A percentile compares a stretch with the other conserved stretches of the same genome.
These are phyloP conservation scores for Scaptomyza reducta DNA, from an alignment of 2,888 invertebrate species.

Conservation along the genomic window DNA sequence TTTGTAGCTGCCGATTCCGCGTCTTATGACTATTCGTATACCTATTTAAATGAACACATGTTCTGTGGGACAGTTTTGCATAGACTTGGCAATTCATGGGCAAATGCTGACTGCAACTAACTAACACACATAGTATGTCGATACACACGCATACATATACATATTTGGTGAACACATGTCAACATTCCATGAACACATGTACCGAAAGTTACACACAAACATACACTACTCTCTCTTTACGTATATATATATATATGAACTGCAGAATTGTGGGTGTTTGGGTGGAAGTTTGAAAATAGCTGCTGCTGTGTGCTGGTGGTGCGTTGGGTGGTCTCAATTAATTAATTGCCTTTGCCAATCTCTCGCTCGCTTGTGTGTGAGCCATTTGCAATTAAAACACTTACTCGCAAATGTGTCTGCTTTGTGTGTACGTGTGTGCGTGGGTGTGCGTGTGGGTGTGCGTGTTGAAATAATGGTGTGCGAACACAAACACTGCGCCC, in stretches of 20 bases:
- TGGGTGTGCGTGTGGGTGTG: constrained; percentile 37
- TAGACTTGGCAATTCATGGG: constrained; percentile 60
- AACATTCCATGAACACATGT: constrained; percentile 79
- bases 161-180: constrained; percentile 80
- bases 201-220: constrained; percentile 45
- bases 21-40: constrained; percentile 35
- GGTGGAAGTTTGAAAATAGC: no score
- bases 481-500: constrained; percentile 61
- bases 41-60: constrained; percentile 65
- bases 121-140: constrained; percentile 25
- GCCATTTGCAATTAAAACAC: constrained; percentile 78
- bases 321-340: constrained; percentile 69
- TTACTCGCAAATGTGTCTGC: constrained; percentile 64
- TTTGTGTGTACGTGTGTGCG: constrained; percentile 13
- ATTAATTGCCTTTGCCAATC: constrained; percentile 73
- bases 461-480: constrained; percentile 59
- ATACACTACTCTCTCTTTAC: constrained; percentile 18
- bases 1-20: no score
- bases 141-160: constrained; percentile 47
- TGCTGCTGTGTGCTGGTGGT: constrained; percentile 10
- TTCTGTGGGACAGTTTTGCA: constrained; percentile 61
- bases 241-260: constrained; percentile 32
- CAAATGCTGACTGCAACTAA: constrained; percentile 59
- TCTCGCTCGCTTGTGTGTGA: constrained; percentile 1
- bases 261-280: constrained; percentile 44